Percentiles rank a stretch among this genome's conserved stretches.
Evolutionary conservation across 2,797 vertebrate species (phyloP).

Genomic region (Urophycis tenuis): DNA sequence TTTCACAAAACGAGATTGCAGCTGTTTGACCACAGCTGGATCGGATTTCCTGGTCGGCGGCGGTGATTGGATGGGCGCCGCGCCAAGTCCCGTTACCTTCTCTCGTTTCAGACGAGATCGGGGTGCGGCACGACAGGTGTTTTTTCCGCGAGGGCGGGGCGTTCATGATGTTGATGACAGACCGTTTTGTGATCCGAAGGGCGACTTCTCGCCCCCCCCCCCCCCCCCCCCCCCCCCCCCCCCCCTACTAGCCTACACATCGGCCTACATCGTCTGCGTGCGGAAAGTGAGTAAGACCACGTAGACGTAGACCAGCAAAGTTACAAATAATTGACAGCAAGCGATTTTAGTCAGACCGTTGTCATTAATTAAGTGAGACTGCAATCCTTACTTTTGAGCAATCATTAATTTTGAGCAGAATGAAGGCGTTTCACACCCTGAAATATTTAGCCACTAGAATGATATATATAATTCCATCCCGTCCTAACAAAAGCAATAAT

Average conservation of each 20-base stretch:
- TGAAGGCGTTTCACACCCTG: neutral
- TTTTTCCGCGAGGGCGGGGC: neutral
- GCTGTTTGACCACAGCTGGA: slow-evolving; percentile 55
- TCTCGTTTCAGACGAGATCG: slow-evolving; percentile 15
- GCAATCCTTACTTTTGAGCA: neutral
- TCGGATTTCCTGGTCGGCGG: slow-evolving; percentile 39
- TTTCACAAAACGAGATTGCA: slow-evolving; percentile 30
- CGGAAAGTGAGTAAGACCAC: too few relatives aligned
- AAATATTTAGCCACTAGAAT: neutral
- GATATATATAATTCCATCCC: neutral
- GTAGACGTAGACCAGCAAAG: neutral
- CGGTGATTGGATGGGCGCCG: slow-evolving; percentile 10
- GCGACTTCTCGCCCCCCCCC: too few relatives aligned
- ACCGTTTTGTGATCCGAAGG: too few relatives aligned
- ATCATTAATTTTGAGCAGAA: neutral
- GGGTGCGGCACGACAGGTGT: slow-evolving; percentile 9
- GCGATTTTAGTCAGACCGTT: neutral
- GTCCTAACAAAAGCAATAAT: neutral
- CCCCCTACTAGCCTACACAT: too few relatives aligned
- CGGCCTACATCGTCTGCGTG: too few relatives aligned
- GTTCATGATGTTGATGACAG: neutral
- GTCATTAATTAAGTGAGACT: neutral
- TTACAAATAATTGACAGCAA: neutral
- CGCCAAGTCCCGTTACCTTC: slow-evolving; percentile 5
- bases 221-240: too few relatives aligned